Percentiles rank a stretch among this genome's conserved stretches.
Evolutionary conservation across 2,888 invertebrate species (phyloP).

Genomic region (Scaptomyza polygonia): DNA sequence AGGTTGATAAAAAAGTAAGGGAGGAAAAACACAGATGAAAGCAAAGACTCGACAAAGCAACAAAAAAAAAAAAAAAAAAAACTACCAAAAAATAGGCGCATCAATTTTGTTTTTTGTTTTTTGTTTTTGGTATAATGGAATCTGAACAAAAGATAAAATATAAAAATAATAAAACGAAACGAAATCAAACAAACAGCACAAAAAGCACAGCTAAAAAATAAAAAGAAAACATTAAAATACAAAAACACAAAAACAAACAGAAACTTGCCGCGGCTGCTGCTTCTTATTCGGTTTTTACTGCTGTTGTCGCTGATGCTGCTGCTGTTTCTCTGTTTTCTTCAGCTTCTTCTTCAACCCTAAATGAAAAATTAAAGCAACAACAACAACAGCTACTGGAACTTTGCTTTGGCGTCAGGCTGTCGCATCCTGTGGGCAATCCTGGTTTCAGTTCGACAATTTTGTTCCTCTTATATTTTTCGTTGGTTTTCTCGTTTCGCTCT

Average conservation of each 20-base stretch:
- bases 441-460: neutral
- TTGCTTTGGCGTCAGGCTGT: slow-evolving; percentile 62
- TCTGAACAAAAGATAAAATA: neutral
- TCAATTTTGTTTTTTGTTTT: neutral
- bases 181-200: slow-evolving; percentile 62
- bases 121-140: neutral
- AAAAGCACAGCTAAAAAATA: no score
- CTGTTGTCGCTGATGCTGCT: slow-evolving; percentile 19
- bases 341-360: slow-evolving; percentile 60
- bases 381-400: slow-evolving; percentile 36
- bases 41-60: slow-evolving; percentile 2
- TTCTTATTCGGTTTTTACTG: no score
- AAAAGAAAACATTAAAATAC: no score
- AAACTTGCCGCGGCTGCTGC: slow-evolving; percentile 24
- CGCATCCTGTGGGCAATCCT: slow-evolving; percentile 32
- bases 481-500: neutral
- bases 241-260: slow-evolving; percentile 64
- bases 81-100: slow-evolving; percentile 21
- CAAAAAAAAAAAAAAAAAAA: slow-evolving; percentile 19
- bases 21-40: slow-evolving; percentile 50
- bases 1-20: neutral
- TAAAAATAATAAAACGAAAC: slow-evolving; percentile 28
- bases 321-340: slow-evolving; percentile 2
- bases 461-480: slow-evolving; percentile 2
- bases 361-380: slow-evolving; percentile 78